Base-by-base conservation (phyloP, 1,140 invertebrate genomes). In the Drosophila ogumai region DNA sequence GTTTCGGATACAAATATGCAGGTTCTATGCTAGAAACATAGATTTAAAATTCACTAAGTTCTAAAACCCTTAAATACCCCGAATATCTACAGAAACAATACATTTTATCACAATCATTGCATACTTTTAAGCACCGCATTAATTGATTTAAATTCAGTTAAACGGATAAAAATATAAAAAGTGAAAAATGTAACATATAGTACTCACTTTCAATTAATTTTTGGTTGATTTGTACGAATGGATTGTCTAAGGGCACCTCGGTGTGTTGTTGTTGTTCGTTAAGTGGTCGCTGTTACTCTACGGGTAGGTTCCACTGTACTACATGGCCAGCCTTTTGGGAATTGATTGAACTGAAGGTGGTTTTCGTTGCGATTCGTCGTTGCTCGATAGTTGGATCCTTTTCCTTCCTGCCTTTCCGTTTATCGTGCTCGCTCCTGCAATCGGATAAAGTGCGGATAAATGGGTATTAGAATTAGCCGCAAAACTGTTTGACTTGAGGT, bases 231-330 rank as follows among this genome's bases (percentile, higher is more conserved):
- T 67, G 61, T 81, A 49, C 43, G 43, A 56, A 55, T 82, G 61
- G 79, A 81, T 82, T 81, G 73, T 82, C 74, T 81, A 82, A 82
- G 79, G 79, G 79, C 79, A 82, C 79, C 79, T 67, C 41, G 81
- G 68, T 82, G 63, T 81, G 49, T 67, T 60, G 44, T 67, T 60
- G 44, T 7, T 46, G 50, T 73, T 76, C 28, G 50, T 49, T 72
- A 41, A 44, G 40, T 76, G 52, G 43, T 61, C 58, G 41, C 32
- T 60, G 34, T 49, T 50, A 1, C 9, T 50, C 36, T 54, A 40
- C 9, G 49, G 25, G 8, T 28, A 36, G 43, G 43, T 56, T 7
- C 52, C 57, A 71, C 50, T 71, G 69, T 74, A 63, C 69, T 75
- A 64, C 57, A 75, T 74, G 71, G 41, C 43, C 67, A 47, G 32